These are phyloP conservation scores for Recurvirostra avosetta DNA, from an alignment of 2,113 vertebrate genomes.

Conservation along the genomic window DNA sequence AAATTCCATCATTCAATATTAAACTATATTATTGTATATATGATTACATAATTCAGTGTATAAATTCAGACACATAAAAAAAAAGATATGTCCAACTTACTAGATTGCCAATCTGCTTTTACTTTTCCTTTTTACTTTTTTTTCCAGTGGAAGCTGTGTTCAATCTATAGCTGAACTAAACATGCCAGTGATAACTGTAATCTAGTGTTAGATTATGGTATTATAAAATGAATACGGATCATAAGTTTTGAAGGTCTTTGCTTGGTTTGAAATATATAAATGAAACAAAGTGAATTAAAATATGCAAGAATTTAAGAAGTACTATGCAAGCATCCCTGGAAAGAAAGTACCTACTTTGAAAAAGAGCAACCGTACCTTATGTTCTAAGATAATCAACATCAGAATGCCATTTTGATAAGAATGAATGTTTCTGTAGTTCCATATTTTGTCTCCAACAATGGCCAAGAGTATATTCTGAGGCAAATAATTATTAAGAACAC, in stretches of 20 bases:
- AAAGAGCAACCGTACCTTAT: background rate
- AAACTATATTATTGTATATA: background rate
- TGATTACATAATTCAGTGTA: background rate
- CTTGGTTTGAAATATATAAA: background rate
- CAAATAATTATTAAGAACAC: background rate
- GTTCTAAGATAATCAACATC: background rate
- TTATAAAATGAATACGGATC: background rate
- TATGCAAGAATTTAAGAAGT: rapidly evolving
- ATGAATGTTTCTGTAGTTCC: background rate
- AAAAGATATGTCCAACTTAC: background rate
- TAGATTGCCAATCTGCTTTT: background rate
- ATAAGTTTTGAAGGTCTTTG: background rate
- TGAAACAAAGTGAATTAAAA: background rate
- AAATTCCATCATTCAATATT: background rate
- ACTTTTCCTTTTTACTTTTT: too few species aligned
- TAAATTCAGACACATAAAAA: background rate
- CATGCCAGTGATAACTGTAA: background rate
- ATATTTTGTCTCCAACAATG: background rate
- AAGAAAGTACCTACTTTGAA: background rate
- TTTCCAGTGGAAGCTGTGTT: background rate
- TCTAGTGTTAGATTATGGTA: background rate
- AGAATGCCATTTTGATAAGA: background rate
- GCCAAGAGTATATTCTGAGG: background rate
- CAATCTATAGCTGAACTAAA: background rate
- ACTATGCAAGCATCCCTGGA: background rate